phyloP scores from a whole-genome alignment of 2,797 vertebrate species.

The Meda fulgida region DNA sequence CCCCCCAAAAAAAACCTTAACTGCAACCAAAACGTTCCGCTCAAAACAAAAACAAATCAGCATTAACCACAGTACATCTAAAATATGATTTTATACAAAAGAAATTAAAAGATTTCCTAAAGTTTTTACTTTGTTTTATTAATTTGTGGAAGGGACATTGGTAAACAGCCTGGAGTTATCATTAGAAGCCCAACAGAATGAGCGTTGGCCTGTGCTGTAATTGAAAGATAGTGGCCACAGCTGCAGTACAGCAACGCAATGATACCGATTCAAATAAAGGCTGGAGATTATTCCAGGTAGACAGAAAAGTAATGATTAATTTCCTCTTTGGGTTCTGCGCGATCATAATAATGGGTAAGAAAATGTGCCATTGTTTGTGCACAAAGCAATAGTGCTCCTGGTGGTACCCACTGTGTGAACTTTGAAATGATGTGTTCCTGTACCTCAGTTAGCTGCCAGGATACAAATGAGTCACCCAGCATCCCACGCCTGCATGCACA shows the following conservation, averaged over 20 bases:
- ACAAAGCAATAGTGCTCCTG: constrained; percentile 58
- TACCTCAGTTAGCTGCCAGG: constrained; percentile 66
- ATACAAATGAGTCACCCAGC: constrained; percentile 68
- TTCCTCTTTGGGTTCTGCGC: constrained; percentile 51
- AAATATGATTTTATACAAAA: constrained; percentile 12
- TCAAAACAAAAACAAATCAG: background rate
- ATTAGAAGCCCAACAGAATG: constrained; percentile 53
- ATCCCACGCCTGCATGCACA: constrained; percentile 67
- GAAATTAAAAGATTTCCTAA: constrained; percentile 42
- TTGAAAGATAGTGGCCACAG: constrained; percentile 62
- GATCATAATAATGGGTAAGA: constrained; percentile 55
- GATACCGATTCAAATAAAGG: constrained; percentile 53
- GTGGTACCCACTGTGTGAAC: constrained; percentile 62
- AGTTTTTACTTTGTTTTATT: constrained; percentile 42
- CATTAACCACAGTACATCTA: background rate
- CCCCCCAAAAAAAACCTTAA: no score
- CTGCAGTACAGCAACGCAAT: constrained; percentile 45
- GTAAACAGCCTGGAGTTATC: constrained; percentile 60
- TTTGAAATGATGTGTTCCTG: constrained; percentile 69
- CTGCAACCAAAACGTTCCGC: background rate
- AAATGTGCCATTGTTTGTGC: constrained; percentile 60
- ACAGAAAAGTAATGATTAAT: constrained; percentile 60
- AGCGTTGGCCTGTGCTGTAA: constrained; percentile 54
- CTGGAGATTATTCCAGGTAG: constrained; percentile 61
- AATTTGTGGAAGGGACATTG: constrained; percentile 49